Conservation (phyloP, 2,797 vertebrate species). For the Trematomus bernacchii region DNA sequence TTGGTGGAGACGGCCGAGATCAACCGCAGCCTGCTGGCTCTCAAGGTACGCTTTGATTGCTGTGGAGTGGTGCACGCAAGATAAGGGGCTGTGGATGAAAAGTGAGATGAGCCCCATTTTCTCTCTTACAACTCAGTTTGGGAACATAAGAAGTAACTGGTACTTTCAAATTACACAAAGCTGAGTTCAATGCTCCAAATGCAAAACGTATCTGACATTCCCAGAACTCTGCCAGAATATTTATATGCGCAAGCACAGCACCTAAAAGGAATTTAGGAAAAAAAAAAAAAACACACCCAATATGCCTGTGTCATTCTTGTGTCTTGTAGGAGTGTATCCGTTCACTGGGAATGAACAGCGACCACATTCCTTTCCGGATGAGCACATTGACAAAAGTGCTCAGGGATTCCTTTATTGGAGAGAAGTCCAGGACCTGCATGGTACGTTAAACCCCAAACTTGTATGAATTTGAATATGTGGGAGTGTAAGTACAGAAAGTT, state of each 20-base stretch:
- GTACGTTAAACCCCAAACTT: slow-evolving; percentile 75
- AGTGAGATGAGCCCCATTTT: background rate
- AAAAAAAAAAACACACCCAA: background rate
- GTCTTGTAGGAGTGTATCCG: slow-evolving; percentile 93
- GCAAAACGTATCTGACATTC: background rate
- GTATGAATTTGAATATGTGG: background rate
- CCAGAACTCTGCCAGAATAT: background rate
- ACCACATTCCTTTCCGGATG: slow-evolving; percentile 96
- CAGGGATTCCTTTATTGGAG: slow-evolving; percentile 96
- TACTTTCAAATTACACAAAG: background rate
- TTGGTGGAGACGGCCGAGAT: slow-evolving; percentile 95
- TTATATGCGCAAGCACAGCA: background rate
- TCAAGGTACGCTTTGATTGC: slow-evolving; percentile 88
- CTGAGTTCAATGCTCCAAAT: background rate
- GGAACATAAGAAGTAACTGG: background rate
- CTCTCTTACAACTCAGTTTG: background rate
- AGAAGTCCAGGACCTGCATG: slow-evolving; percentile 97
- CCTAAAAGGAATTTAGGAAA: background rate
- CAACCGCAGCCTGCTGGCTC: slow-evolving; percentile 95
- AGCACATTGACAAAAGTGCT: slow-evolving; percentile 98
- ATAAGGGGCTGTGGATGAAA: background rate
- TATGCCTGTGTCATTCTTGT: background rate
- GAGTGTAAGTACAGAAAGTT: background rate
- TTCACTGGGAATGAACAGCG: slow-evolving; percentile 95
- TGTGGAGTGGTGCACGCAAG: background rate